Evolutionary conservation across 2,113 vertebrate genomes (phyloP).

Genomic region (Dolichallabes microphthalmus): DNA sequence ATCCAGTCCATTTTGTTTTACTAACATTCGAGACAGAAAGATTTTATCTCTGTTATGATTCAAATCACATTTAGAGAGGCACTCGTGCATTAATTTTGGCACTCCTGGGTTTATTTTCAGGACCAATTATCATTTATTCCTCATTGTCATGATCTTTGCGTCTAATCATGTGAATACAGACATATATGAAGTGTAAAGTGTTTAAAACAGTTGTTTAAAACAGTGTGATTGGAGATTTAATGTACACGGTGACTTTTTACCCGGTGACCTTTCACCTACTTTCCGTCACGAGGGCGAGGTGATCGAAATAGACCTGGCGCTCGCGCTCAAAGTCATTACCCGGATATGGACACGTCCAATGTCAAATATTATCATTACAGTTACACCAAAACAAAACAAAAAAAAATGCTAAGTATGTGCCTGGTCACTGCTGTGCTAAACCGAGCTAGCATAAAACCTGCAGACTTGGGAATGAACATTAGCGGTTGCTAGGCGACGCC

Average conservation of each 20-base stretch:
- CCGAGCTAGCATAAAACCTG: background rate
- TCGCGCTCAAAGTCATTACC: background rate
- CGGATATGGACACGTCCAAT: too few species aligned
- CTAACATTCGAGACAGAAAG: too few species aligned
- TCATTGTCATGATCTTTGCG: background rate
- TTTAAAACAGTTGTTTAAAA: background rate
- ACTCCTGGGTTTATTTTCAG: background rate
- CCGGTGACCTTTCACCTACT: conserved; percentile 74
- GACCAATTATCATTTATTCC: background rate
- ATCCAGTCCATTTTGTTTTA: too few species aligned
- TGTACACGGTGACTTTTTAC: background rate
- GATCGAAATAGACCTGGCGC: background rate
- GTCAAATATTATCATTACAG: too few species aligned
- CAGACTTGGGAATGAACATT: background rate
- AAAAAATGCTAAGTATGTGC: too few species aligned
- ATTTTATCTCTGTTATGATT: background rate
- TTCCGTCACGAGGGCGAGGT: conserved; percentile 36
- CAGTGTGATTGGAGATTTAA: background rate
- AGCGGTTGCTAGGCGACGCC: background rate
- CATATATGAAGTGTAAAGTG: background rate
- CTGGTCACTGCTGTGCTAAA: background rate
- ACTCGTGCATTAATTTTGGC: too few species aligned
- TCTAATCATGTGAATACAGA: background rate
- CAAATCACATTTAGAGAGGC: background rate
- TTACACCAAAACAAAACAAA: background rate